Percentiles rank a stretch among this genome's conserved stretches.
phyloP scores from a whole-genome alignment of 2,113 vertebrate species.

The Dryoscopus gambensis region DNA sequence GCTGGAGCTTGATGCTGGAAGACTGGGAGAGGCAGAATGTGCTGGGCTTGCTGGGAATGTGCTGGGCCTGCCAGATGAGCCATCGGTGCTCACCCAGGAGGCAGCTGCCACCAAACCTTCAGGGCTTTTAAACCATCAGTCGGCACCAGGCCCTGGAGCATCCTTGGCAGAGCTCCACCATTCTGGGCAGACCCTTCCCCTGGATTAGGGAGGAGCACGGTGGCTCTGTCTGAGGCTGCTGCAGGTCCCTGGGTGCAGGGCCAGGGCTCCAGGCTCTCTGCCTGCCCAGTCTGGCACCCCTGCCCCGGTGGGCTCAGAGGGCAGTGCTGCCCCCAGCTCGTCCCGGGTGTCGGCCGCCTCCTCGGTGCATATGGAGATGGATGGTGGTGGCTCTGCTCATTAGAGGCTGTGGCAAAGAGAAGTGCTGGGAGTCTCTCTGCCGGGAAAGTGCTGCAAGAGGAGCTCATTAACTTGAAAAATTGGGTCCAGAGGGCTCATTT shows the following conservation, averaged over 20 bases:
- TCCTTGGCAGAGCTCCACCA: neutral
- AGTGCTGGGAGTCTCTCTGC: neutral
- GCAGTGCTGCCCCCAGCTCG: accelerated
- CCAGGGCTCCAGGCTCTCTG: neutral
- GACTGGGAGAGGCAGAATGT: neutral
- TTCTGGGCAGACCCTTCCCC: neutral
- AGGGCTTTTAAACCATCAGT: neutral
- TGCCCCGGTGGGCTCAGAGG: accelerated
- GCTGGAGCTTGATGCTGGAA: neutral
- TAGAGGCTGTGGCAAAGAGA: neutral
- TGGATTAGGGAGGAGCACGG: accelerated
- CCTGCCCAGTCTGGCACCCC: neutral
- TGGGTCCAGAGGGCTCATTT: slow-evolving; percentile 32
- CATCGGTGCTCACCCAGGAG: accelerated
- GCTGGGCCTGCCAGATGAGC: neutral
- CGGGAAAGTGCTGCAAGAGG: neutral
- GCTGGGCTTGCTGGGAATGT: neutral
- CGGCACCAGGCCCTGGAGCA: neutral
- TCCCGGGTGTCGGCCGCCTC: accelerated
- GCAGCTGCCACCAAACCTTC: neutral
- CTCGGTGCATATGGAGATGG: neutral
- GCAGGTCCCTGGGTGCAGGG: neutral
- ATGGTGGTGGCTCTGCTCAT: neutral
- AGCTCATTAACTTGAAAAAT: slow-evolving; percentile 46
- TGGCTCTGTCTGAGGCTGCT: accelerated